Evolutionary conservation across 2,888 invertebrate genomes (phyloP), one percentile per base, ranked within the genome.

Genomic region (Drosophila merina): DNA sequence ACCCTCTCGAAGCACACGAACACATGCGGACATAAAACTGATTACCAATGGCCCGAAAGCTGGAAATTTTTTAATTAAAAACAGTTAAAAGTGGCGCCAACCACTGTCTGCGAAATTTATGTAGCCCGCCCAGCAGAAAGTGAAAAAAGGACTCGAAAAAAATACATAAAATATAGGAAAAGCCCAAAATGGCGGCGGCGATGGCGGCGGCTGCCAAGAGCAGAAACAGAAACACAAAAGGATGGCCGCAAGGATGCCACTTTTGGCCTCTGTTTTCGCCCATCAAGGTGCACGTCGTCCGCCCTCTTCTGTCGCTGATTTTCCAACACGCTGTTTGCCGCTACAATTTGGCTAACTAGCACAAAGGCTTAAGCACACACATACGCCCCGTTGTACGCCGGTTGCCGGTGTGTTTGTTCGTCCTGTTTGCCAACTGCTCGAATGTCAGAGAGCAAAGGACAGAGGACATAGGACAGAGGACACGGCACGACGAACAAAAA

Each of bases 61-160:
- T 57, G 51, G 44, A 56, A 52, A 56, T 66, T 74, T 84, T 79
- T 77, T 86, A 84, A 84, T 84, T 84, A 84, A 86, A 86, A 86
- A 72, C 72, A 64, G 77, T 84, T 81, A 72, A 79, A 74, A 54
- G 54, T 60, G 74, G 79, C 79, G 74, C 79, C 75, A 77, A 51
- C 77, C 51, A 64, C 68, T 81, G 82, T 77, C 75, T 72, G 71
- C 51, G 12, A 72, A 79, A 84, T 77, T 72, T 86, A 77, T 75
- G 72, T 69, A 72, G 74, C 84, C 68, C 31, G 59, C 7, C 25
- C 12, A 31, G 14, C 25, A 28, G 9, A n/a, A 26, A 69, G 57
- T n/a, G 67, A 70, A 51, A 49, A 44, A 30, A 10, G 4, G 33
- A 9, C 28, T 6, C 20, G 8, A 28, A 14, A 14, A 54, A 31